Evolutionary conservation across 2,888 invertebrate species (phyloP).

Genomic region (Ormia ochracea): DNA sequence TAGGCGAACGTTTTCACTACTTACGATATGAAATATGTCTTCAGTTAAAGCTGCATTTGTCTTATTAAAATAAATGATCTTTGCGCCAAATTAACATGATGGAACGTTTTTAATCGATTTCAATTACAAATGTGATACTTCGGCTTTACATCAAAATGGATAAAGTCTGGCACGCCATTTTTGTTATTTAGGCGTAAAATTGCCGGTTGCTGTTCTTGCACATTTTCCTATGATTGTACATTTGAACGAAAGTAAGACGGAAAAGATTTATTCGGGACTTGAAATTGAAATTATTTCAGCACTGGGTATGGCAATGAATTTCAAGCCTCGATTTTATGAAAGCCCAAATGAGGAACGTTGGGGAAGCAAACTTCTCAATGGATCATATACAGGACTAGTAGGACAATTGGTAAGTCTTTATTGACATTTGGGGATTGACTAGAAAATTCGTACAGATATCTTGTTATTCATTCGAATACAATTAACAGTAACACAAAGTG

Average conservation of each 20-base stretch:
- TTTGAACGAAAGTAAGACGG: conserved; percentile 35
- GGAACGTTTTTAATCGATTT: too few species aligned
- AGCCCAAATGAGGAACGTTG: conserved; percentile 82
- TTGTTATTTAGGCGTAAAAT: conserved; percentile 66
- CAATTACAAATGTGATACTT: not conserved
- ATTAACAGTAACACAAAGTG: too few species aligned
- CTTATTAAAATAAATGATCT: too few species aligned
- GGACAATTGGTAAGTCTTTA: conserved; percentile 81
- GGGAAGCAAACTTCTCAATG: conserved; percentile 82
- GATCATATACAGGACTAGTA: conserved; percentile 83
- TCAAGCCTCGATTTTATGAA: conserved; percentile 83
- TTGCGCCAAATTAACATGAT: too few species aligned
- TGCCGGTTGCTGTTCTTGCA: conserved; percentile 69
- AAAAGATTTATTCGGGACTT: conserved; percentile 67
- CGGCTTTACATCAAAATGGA: not conserved
- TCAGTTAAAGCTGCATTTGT: too few species aligned
- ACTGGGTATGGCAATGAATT: conserved; percentile 84
- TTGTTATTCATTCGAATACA: too few species aligned
- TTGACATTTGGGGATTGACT: not conserved
- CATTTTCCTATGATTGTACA: conserved; percentile 74
- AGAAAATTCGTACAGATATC: too few species aligned
- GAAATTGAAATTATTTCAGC: conserved; percentile 78
- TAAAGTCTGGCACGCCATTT: not conserved
- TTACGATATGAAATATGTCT: too few species aligned
- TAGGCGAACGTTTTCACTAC: too few species aligned